A percentile compares a stretch with the other conserved stretches of the same genome.
Evolutionary conservation across 2,888 invertebrate genomes (phyloP).

Genomic region (Acanthosoma haemorrhoidale): DNA sequence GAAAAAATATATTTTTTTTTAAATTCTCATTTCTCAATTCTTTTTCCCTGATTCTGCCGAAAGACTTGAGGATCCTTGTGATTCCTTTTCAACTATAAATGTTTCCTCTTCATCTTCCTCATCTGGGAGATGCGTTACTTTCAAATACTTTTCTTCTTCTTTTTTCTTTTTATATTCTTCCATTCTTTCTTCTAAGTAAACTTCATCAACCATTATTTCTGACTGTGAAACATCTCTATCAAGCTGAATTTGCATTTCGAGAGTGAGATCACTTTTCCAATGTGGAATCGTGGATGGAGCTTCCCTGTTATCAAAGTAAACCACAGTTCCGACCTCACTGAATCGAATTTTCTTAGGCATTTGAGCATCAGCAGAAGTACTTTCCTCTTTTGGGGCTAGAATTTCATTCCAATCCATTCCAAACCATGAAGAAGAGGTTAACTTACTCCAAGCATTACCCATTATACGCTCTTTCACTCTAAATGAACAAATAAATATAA

Average conservation of each 20-base stretch:
- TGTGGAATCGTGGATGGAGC: background rate
- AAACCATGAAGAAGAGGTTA: background rate
- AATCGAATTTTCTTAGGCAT: background rate
- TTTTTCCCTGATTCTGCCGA: no score
- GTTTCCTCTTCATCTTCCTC: background rate
- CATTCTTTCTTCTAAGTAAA: background rate
- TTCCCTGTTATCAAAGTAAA: background rate
- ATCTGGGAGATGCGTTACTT: background rate
- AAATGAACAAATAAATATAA: no score
- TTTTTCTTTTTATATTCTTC: background rate
- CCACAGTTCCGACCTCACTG: background rate
- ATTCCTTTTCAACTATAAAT: no score
- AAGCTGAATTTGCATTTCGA: background rate
- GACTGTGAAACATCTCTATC: background rate
- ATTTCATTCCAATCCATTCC: fast-evolving
- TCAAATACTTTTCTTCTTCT: background rate
- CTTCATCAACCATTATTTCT: background rate
- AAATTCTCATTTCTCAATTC: no score
- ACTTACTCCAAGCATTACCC: background rate
- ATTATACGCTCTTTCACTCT: background rate
- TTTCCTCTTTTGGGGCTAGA: background rate
- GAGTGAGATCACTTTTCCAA: background rate
- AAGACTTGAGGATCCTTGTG: no score
- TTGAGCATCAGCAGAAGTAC: no score
- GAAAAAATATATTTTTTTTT: no score